Evolutionary conservation across 2,113 vertebrate species (phyloP).

Genomic region (Mormyrus lacerda): DNA sequence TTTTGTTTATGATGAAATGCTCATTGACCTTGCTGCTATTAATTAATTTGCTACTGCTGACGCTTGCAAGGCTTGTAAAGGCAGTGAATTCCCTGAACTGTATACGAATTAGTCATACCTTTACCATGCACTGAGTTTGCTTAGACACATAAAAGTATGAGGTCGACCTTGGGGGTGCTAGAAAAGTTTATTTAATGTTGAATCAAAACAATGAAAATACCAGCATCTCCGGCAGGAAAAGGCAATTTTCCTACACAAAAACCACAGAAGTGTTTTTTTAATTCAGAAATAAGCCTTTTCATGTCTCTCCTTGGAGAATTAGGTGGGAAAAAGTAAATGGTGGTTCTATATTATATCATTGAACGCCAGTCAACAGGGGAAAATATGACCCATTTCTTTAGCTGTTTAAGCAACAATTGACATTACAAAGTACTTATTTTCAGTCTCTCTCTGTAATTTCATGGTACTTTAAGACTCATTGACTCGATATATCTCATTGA

Average conservation of each 20-base stretch:
- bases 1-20: neutral
- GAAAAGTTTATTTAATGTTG: neutral
- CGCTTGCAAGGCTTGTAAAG: neutral
- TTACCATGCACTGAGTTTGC: neutral
- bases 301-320: neutral
- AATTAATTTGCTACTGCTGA: conserved; percentile 4
- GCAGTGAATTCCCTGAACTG: neutral
- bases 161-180: neutral
- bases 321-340: neutral
- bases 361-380: neutral
- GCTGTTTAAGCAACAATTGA: neutral
- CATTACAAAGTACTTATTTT: neutral
- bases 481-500: neutral
- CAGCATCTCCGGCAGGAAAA: neutral
- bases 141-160: neutral
- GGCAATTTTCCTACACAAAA: neutral
- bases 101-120: neutral
- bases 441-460: neutral
- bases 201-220: neutral
- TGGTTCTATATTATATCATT: neutral
- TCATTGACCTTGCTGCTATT: neutral
- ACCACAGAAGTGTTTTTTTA: neutral
- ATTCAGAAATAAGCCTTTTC: neutral
- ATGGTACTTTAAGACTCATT: neutral
- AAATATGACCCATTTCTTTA: neutral